phyloP scores from a whole-genome alignment of 2,888 invertebrate genomes.

The Agrotis ipsilon region DNA sequence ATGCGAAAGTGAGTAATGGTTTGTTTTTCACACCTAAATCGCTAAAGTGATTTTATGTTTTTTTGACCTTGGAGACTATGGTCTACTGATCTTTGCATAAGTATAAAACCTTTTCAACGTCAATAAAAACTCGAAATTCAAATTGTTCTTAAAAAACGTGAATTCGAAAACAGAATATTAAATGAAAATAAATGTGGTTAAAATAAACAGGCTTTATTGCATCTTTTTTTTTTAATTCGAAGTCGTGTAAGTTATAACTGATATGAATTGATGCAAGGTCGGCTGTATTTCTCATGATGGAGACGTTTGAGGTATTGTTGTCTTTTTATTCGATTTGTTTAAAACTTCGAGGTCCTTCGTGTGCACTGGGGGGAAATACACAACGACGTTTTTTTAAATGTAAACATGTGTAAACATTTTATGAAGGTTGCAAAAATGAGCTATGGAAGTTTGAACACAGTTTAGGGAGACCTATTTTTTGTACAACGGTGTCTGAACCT shows the following conservation, averaged over 20 bases:
- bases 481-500: too few species aligned
- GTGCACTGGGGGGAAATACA: constrained; percentile 17
- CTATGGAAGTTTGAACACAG: too few species aligned
- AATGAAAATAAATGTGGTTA: constrained; percentile 3
- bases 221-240: constrained; percentile 29
- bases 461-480: too few species aligned
- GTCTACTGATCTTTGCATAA: too few species aligned
- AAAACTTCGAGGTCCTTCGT: constrained; percentile 38
- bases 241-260: constrained; percentile 26
- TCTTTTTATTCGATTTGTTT: constrained; percentile 42
- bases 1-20: too few species aligned
- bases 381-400: constrained; percentile 13
- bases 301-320: constrained; percentile 40
- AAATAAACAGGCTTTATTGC: constrained; percentile 32
- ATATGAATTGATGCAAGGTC: constrained; percentile 46
- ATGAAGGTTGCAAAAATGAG: neutral
- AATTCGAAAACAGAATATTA: constrained; percentile 19
- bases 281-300: constrained; percentile 32
- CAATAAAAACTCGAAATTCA: neutral
- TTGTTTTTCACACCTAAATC: too few species aligned
- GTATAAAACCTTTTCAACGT: neutral
- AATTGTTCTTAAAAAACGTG: neutral
- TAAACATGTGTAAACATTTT: neutral
- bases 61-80: too few species aligned
- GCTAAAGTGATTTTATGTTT: too few species aligned